These are phyloP conservation scores for Actinia tenebrosa DNA, from an alignment of 64 coral and sea anemone genomes.

Conservation along the genomic window DNA sequence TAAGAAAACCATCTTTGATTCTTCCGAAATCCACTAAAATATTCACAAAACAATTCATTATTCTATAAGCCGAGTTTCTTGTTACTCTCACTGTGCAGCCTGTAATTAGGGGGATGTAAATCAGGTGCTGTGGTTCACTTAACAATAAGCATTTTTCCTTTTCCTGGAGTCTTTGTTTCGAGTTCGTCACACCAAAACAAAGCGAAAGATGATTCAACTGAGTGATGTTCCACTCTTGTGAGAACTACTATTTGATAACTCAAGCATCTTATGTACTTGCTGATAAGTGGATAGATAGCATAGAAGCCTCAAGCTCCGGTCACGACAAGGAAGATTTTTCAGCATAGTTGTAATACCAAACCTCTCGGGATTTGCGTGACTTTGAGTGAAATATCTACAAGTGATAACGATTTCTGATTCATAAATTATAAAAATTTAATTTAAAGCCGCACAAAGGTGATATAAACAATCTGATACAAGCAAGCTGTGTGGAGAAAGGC, in stretches of 20 bases:
- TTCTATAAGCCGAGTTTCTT: neutral
- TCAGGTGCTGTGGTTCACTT: neutral
- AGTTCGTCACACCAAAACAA: conserved; percentile 1
- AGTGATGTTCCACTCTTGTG: neutral
- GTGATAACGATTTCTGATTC: neutral
- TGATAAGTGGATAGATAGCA: conserved; percentile 1
- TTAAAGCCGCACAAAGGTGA: no score
- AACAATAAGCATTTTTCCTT: neutral
- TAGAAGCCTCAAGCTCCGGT: neutral
- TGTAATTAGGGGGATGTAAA: neutral
- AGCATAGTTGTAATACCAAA: neutral
- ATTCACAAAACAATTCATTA: neutral
- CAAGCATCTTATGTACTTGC: neutral
- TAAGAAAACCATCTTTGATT: neutral
- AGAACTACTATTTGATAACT: neutral
- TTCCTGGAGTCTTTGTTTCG: neutral
- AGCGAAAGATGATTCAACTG: neutral
- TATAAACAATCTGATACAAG: neutral
- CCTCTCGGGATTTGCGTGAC: neutral
- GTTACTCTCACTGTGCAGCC: neutral
- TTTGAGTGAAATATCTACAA: neutral
- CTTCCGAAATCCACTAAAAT: neutral
- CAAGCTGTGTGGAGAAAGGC: neutral
- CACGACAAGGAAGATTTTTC: neutral
- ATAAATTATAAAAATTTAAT: neutral